These are phyloP conservation scores for Calameuta pallipes DNA, from an alignment of 2,888 invertebrate species.

Conservation along the genomic window DNA sequence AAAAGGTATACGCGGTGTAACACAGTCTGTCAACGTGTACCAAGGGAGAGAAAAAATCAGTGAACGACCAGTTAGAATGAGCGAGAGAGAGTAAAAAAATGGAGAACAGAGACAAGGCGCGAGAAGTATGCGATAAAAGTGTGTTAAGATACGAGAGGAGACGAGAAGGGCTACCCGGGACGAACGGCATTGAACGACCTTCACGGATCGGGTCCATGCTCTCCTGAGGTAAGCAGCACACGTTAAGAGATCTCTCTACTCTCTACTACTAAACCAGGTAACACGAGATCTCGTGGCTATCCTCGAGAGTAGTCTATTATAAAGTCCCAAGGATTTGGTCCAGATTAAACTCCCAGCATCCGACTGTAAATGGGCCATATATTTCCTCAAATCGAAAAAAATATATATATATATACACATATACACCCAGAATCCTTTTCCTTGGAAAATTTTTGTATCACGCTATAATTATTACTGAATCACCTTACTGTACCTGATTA, in stretches of 20 bases:
- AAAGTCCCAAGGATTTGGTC: neutral
- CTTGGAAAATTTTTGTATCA: neutral
- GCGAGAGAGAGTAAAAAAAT: neutral
- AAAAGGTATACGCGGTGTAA: constrained; percentile 22
- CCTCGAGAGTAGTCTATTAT: neutral
- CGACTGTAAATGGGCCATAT: neutral
- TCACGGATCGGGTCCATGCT: constrained; percentile 48
- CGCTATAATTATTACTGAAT: neutral
- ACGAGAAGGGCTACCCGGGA: constrained; percentile 43
- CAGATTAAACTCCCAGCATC: neutral
- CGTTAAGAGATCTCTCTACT: neutral
- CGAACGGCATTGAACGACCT: constrained; percentile 59
- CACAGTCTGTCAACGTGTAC: constrained; percentile 17
- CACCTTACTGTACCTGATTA: neutral
- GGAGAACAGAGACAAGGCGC: neutral
- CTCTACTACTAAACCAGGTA: constrained; percentile 12
- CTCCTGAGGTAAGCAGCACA: constrained; percentile 22
- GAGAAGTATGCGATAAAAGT: constrained; percentile 12
- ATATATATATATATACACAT: no score
- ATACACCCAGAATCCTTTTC: neutral
- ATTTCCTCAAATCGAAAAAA: no score
- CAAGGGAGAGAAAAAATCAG: neutral
- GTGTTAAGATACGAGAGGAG: constrained; percentile 28
- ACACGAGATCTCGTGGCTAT: neutral
- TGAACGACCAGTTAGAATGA: constrained; percentile 8